Evolutionary conservation across 2,113 vertebrate genomes (phyloP), one percentile per base, ranked within the genome.

Genomic region (Passerina amoena): DNA sequence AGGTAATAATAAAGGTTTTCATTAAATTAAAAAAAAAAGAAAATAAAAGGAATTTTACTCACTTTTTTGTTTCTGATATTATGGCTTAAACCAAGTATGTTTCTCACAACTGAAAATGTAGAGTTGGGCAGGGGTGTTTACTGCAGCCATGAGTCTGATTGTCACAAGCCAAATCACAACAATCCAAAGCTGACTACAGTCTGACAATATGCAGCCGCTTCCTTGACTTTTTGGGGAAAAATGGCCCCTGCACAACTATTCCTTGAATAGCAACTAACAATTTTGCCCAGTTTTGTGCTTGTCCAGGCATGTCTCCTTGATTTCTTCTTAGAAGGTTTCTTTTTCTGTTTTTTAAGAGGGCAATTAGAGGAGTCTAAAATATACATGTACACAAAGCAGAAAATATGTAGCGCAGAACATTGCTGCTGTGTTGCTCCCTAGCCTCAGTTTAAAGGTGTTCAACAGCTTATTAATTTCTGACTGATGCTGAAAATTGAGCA

Each of bases 381-480:
- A 81, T 10, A 60, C 22, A 27, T 44, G 25, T 28, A 82, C 4
- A 12, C 45, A 91, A 80, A 85, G 42, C 42, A 88, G 40, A 76
- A 84, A 87, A 79, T 21, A 85, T 0, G 9, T 30, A 76, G 13
- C 22, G 40, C 38, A 82, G 53, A 95, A 47, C 47, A 31, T 68
- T 83, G 61, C n/a, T 79, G 57, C 51, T 76, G 20, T 57, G n/a
- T 22, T 75, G 14, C 59, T 90, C 87, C 77, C 76, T 21, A 90
- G 85, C 53, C 78, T 93, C 71, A 81, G 87, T 71, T 96, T 92
- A 95, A 59, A 96, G 53, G 77, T 94, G 50, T 65, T 96, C 91
- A 94, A 82, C 70, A 84, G 51, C 48, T 66, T 95, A 96, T 97
- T 96, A 96, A 77, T 90, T 94, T 91, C 82, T 92, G 94, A 94